Percentiles rank a stretch among this genome's conserved stretches.
phyloP scores from a whole-genome alignment of 1,140 invertebrate species.

The Zophobas atratus region DNA sequence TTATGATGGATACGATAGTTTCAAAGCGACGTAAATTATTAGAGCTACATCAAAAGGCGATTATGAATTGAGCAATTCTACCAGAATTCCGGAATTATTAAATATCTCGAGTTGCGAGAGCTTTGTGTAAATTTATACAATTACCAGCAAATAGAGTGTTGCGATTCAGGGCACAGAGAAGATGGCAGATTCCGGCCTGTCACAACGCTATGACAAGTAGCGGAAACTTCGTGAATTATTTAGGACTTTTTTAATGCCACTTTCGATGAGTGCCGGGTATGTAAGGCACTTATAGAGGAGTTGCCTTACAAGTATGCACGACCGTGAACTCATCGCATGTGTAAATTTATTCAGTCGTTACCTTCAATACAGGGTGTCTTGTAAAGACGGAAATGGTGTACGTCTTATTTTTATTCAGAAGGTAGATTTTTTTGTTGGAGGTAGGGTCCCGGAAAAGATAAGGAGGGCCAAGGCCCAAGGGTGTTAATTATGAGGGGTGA shows the following conservation, averaged over 20 bases:
- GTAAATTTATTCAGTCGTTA: not conserved
- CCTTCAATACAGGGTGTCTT: not conserved
- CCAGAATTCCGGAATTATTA: not conserved
- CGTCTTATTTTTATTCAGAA: not conserved
- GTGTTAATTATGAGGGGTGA: too few species aligned
- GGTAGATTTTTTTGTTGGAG: not conserved
- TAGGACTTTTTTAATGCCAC: not conserved
- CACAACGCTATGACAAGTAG: constrained; percentile 5
- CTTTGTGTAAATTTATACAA: not conserved
- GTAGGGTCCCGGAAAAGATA: not conserved
- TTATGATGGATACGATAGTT: not conserved
- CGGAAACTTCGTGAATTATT: constrained; percentile 4
- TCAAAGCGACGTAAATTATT: not conserved
- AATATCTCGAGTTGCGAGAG: not conserved
- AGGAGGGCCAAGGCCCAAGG: too few species aligned
- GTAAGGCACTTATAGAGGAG: not conserved
- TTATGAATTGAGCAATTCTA: not conserved
- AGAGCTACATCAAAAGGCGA: not conserved
- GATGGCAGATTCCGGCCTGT: not conserved
- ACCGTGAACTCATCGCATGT: constrained; percentile 2
- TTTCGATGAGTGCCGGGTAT: not conserved
- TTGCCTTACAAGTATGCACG: not conserved
- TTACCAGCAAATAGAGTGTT: not conserved
- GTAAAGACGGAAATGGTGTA: not conserved
- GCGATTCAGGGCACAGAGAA: not conserved